Base-by-base conservation (phyloP, 2,113 vertebrate species). In the Sterna hirundo region DNA sequence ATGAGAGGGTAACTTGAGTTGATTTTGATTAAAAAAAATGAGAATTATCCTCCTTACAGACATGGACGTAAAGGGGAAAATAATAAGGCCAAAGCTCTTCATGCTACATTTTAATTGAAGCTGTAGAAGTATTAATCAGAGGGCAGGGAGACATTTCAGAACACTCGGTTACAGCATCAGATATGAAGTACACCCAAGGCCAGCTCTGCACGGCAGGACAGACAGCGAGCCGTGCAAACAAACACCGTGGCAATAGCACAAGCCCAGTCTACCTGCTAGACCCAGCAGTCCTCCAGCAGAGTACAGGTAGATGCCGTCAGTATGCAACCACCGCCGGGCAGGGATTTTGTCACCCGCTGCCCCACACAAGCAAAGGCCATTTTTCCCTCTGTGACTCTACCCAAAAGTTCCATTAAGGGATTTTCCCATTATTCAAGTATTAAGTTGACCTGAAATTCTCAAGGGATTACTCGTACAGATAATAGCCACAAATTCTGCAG, bases 21-120 rank as follows among this genome's bases (percentile, higher is more conserved):
- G 78, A 94, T 95, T 95, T 96, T 93, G 90, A 94, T 95, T 54
- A 5, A 77, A 87, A 89, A 86, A 92, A 74, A 21, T 2, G 15
- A 86, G 94, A 92, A 96, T 90, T 80, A 95, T 55, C 51, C 65
- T 94, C 78, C 47, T 94, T 93, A 83, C 74, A 93, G 81, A 66
- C 66, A 68, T 38, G 21, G 49, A 95, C 1, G 2, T 70, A 91
- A 83, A 74, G 55, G 58, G 54, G 51, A 72, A 93, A 95, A 96
- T 90, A 94, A 94, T 87, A 97, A 96, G 93, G 91, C 74, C 93
- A 88, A 83, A 96, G 47, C 58, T 85, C 91, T 96, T 93, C 86
- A 93, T 69, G 91, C 55, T 92, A 71, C 32, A 40, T 93, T 95
- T 94, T 97, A 97, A 95, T 85, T 97, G 94, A 85, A 91, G 54